These are phyloP conservation scores for Lota lota DNA, from an alignment of 2,113 vertebrate species.

Conservation along the genomic window DNA sequence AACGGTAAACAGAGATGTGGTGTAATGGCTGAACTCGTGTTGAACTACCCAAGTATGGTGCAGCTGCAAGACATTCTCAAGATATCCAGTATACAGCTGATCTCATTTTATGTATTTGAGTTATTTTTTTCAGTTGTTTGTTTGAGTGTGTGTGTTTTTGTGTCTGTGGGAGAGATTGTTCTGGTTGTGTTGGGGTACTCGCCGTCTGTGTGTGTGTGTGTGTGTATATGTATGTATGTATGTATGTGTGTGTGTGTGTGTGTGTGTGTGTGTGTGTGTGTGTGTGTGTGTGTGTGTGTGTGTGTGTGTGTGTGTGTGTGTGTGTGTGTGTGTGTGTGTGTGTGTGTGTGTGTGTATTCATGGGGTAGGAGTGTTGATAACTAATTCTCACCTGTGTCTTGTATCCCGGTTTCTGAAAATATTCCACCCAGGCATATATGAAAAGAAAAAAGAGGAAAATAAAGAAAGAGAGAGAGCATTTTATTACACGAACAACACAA, in stretches of 20 bases:
- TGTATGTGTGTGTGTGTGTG: no score
- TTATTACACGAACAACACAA: slow-evolving; percentile 36
- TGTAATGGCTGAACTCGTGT: slow-evolving; percentile 1
- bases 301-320: neutral
- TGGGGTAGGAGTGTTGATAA: slow-evolving; percentile 30
- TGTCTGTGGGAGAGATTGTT: no score
- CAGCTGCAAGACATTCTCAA: slow-evolving; percentile 7
- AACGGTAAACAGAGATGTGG: neutral
- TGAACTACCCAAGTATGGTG: no score
- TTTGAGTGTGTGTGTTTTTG: no score
- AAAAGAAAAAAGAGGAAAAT: slow-evolving; percentile 29
- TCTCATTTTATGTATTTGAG: no score
- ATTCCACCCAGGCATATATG: slow-evolving; percentile 36
- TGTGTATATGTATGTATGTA: slow-evolving; percentile 4
- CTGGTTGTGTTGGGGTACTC: no score
- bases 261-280: slow-evolving; percentile 2
- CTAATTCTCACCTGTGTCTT: slow-evolving; percentile 89
- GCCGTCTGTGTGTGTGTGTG: no score
- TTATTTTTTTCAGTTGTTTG: no score
- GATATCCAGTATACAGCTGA: no score
- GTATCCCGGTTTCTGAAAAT: slow-evolving; percentile 92
- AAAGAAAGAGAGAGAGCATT: slow-evolving; percentile 31
- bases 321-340: slow-evolving; percentile 11
- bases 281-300: no score
- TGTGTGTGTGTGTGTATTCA: slow-evolving; percentile 10